Conservation (phyloP, 2,797 vertebrate genomes). For the Bryconaethiops microstoma region DNA sequence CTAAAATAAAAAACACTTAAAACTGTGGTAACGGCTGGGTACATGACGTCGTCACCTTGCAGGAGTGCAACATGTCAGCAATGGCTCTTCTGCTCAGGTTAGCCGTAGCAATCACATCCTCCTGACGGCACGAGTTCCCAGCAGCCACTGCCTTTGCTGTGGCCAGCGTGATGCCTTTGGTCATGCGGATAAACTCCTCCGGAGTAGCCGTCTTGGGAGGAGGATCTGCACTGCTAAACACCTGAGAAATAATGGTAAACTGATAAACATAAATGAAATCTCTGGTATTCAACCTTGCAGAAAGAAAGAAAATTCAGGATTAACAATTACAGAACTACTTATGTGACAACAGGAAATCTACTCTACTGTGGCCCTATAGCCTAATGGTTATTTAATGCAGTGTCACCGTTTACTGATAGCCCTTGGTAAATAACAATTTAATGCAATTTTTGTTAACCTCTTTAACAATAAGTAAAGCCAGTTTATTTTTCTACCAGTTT, state of each 20-base stretch:
- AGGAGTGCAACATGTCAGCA: constrained; percentile 93
- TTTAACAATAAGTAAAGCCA: too few relatives aligned
- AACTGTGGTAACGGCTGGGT: too few relatives aligned
- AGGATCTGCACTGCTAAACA: constrained; percentile 89
- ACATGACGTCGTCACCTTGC: constrained; percentile 90
- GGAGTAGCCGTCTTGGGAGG: constrained; percentile 91
- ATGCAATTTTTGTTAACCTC: too few relatives aligned
- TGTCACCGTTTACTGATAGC: too few relatives aligned
- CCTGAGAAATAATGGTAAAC: constrained; percentile 69
- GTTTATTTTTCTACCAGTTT: too few relatives aligned
- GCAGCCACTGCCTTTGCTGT: constrained; percentile 97
- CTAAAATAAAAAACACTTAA: background rate
- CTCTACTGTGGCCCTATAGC: too few relatives aligned
- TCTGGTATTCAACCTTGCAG: background rate
- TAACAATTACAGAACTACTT: too few relatives aligned
- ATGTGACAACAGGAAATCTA: too few relatives aligned
- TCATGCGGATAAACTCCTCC: constrained; percentile 97
- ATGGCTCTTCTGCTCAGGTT: constrained; percentile 95
- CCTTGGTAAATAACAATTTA: too few relatives aligned
- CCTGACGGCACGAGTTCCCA: constrained; percentile 96
- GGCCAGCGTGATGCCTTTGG: constrained; percentile 98
- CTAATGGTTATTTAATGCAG: too few relatives aligned
- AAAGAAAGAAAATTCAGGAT: background rate
- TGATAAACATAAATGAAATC: background rate
- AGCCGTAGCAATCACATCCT: constrained; percentile 94